Percentiles rank a stretch among this genome's conserved stretches.
These are phyloP conservation scores for Chiloscyllium plagiosum DNA, from an alignment of 2,113 vertebrate genomes.

Conservation along the genomic window DNA sequence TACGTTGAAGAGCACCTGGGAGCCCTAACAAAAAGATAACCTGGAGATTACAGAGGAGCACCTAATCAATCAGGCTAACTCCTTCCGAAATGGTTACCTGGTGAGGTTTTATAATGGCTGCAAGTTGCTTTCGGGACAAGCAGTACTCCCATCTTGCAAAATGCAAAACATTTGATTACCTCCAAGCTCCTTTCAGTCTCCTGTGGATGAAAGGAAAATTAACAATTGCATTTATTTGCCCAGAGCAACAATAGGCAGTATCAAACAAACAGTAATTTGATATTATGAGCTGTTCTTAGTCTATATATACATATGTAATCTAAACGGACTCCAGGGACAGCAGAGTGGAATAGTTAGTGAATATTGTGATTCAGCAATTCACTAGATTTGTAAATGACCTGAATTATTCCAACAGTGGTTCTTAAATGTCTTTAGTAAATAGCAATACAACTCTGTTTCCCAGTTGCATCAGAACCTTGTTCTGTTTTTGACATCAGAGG, in stretches of 20 bases:
- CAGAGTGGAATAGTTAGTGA: neutral
- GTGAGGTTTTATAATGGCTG: neutral
- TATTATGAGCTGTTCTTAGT: neutral
- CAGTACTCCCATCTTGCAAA: neutral
- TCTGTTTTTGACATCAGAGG: neutral
- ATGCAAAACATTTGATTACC: neutral
- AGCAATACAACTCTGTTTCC: neutral
- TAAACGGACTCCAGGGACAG: neutral
- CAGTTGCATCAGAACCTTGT: neutral
- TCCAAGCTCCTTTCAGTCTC: neutral
- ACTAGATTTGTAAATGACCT: neutral
- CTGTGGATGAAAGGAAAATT: neutral
- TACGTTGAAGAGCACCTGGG: neutral
- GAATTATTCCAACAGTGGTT: neutral
- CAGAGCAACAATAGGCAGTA: neutral
- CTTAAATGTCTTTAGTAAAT: neutral
- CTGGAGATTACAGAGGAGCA: too few species aligned
- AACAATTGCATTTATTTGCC: neutral
- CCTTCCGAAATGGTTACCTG: conserved; percentile 5
- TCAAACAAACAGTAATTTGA: conserved; percentile 29
- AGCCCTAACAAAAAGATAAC: neutral
- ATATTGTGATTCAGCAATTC: neutral
- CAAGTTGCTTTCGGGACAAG: neutral
- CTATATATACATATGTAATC: neutral
- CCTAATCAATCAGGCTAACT: neutral